A percentile compares a stretch with the other conserved stretches of the same genome.
Evolutionary conservation across 1,140 invertebrate species (phyloP).

Genomic region (Macrobrachium rosenbergii): DNA sequence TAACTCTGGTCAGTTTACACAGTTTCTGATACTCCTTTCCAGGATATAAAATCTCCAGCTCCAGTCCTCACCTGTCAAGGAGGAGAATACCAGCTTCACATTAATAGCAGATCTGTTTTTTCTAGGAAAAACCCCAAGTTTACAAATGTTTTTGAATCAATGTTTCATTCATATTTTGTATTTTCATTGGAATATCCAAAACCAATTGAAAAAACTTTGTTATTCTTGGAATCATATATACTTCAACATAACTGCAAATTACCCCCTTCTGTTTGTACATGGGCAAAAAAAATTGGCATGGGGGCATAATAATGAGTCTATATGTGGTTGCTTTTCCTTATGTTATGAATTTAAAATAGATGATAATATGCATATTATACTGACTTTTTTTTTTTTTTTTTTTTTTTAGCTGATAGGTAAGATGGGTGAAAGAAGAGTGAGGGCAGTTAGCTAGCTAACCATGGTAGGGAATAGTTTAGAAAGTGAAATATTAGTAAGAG

Average conservation of each 20-base stretch:
- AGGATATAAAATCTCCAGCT: slow-evolving; percentile 25
- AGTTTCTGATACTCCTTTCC: neutral
- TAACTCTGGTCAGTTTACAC: too few species aligned
- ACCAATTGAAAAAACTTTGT: slow-evolving; percentile 27
- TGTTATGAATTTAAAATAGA: neutral
- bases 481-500: too few species aligned
- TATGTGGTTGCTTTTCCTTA: neutral
- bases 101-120: neutral
- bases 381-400: slow-evolving; percentile 1
- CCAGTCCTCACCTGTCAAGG: slow-evolving; percentile 19
- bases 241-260: slow-evolving; percentile 17
- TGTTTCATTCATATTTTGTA: slow-evolving; percentile 20
- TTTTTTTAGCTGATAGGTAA: too few species aligned
- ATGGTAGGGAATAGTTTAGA: too few species aligned
- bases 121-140: slow-evolving; percentile 6
- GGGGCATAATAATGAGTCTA: neutral
- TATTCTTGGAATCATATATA: slow-evolving; percentile 38
- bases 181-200: slow-evolving; percentile 28
- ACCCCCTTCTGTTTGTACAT: slow-evolving; percentile 16
- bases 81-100: slow-evolving; percentile 26
- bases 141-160: slow-evolving; percentile 19
- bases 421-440: too few species aligned
- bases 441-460: too few species aligned
- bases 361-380: neutral
- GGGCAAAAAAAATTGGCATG: slow-evolving; percentile 16